Conservation (phyloP, 2,888 invertebrate genomes). For the Dolichomitus sp. region DNA sequence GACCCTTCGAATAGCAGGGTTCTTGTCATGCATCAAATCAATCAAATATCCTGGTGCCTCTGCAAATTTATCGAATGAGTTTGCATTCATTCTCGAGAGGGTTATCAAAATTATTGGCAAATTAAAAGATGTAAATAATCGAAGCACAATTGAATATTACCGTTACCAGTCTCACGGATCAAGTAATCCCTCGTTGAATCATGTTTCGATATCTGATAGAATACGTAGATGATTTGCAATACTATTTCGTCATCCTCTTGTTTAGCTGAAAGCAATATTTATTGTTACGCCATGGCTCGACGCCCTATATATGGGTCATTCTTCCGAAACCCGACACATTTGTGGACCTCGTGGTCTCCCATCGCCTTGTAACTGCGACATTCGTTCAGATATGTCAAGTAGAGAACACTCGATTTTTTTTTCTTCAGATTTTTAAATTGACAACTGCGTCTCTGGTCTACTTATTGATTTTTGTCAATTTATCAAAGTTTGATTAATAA, state of each 20-base stretch:
- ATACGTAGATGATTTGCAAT: conserved; percentile 98
- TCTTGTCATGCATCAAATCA: conserved; percentile 99
- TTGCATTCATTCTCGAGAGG: background rate
- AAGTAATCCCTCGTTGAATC: conserved; percentile 93
- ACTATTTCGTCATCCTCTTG: conserved; percentile 99
- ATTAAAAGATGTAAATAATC: conserved; percentile 31
- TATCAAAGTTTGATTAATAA: too few species aligned
- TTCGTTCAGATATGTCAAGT: too few species aligned
- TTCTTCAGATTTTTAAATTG: too few species aligned
- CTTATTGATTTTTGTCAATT: too few species aligned
- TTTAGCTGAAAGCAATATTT: conserved; percentile 88
- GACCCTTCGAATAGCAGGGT: conserved; percentile 96
- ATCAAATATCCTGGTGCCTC: conserved; percentile 98
- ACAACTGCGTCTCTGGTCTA: too few species aligned
- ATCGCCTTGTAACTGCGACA: too few species aligned
- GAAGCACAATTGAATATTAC: conserved; percentile 71
- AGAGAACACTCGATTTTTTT: too few species aligned
- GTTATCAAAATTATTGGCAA: conserved; percentile 20
- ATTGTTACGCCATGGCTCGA: too few species aligned
- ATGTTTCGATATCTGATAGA: conserved; percentile 95
- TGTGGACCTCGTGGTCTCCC: too few species aligned
- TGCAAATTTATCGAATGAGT: conserved; percentile 82
- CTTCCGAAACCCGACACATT: too few species aligned
- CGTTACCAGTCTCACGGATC: conserved; percentile 93
- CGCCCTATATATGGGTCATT: too few species aligned